phyloP scores from a whole-genome alignment of 2,113 vertebrate species.

The Phocoena sinus region DNA sequence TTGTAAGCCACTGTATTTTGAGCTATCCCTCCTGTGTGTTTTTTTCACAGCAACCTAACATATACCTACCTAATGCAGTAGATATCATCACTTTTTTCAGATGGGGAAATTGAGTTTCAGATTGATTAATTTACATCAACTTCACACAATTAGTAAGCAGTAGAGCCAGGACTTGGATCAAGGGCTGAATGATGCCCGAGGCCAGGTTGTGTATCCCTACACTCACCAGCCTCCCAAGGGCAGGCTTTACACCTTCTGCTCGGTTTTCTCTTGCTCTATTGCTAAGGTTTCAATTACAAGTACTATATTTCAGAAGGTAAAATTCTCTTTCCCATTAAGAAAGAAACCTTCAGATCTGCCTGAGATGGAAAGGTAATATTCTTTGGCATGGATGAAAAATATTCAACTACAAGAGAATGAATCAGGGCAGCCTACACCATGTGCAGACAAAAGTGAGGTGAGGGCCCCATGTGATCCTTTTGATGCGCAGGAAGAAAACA shows the following conservation, averaged over 20 bases:
- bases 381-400: not conserved
- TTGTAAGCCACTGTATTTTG: not conserved
- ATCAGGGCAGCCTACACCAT: not conserved
- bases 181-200: not conserved
- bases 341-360: not conserved
- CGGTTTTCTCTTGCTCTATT: not conserved
- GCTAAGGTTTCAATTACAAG: not conserved
- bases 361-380: not conserved
- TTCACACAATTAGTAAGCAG: not conserved
- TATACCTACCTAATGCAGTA: not conserved
- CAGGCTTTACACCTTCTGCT: not conserved
- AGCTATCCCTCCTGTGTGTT: not conserved
- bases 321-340: not conserved
- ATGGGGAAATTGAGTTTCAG: not conserved
- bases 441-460: not conserved
- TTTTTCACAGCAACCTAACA: not conserved
- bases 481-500: not conserved
- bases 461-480: not conserved
- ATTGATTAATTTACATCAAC: not conserved
- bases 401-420: not conserved
- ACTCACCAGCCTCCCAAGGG: not conserved
- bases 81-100: not conserved
- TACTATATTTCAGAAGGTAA: not conserved
- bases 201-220: not conserved
- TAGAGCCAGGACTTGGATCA: not conserved